A percentile compares a stretch with the other conserved stretches of the same genome.
Conservation (phyloP, 1,140 invertebrate genomes). For the Epicauta chinensis region DNA sequence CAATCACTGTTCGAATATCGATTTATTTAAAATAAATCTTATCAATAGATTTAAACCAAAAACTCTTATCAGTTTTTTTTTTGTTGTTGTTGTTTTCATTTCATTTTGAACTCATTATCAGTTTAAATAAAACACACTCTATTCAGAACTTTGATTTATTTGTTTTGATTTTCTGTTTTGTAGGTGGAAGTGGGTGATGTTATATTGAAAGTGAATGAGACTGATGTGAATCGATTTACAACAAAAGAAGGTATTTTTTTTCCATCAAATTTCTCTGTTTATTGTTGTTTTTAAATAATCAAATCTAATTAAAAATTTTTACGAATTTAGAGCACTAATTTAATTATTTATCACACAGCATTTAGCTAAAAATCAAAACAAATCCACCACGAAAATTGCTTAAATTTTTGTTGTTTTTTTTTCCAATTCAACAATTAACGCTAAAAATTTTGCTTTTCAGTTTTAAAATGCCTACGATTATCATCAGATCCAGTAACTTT, state of each 20-base stretch:
- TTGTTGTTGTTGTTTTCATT: no score
- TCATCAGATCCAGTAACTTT: conserved; percentile 81
- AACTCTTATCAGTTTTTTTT: no score
- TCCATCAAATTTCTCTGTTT: no score
- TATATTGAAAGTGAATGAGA: conserved; percentile 87
- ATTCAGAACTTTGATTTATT: no score
- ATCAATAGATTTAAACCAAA: no score
- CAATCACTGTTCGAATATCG: no score
- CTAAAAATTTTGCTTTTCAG: conserved; percentile 57
- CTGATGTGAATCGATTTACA: conserved; percentile 81
- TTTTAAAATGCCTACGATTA: conserved; percentile 84
- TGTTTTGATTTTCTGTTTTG: conserved; percentile 40
- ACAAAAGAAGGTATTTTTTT: conserved; percentile 80
- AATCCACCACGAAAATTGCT: neutral
- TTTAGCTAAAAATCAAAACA: neutral
- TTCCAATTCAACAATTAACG: conserved; percentile 7
- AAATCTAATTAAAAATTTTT: neutral
- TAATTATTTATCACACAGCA: neutral
- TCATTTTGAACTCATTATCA: no score
- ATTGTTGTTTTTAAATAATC: no score
- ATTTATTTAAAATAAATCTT: no score
- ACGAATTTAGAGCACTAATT: neutral
- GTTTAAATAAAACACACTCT: no score
- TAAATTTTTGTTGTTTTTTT: neutral
- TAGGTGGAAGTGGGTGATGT: conserved; percentile 89